phyloP scores from a whole-genome alignment of 37 sponge, comb jelly and placozoan genomes.

The Corticium candelabrum region DNA sequence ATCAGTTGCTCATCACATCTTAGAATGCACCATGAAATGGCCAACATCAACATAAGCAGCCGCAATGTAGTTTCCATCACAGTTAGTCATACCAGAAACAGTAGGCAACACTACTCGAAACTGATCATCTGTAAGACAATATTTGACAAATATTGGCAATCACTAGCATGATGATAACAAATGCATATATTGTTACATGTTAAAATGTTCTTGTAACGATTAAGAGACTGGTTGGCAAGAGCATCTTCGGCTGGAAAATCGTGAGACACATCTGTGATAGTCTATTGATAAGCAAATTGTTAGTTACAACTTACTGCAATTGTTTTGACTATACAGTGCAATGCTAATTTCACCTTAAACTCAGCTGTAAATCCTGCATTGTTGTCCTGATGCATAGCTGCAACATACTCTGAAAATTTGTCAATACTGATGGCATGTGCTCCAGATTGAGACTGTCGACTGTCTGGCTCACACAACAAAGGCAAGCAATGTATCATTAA shows the following conservation, averaged over 20 bases:
- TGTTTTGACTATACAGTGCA: neutral
- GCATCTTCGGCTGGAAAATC: no score
- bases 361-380: conserved; percentile 23
- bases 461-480: no score
- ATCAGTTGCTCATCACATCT: neutral
- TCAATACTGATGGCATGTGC: neutral
- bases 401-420: conserved; percentile 15
- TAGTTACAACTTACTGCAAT: neutral
- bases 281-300: no score
- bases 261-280: no score
- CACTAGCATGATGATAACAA: neutral
- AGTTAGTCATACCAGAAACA: conserved; percentile 7
- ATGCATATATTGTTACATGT: neutral
- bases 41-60: conserved; percentile 66
- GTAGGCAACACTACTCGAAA: conserved; percentile 38
- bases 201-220: conserved; percentile 18
- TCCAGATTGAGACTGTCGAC: no score
- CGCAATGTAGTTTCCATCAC: conserved; percentile 47
- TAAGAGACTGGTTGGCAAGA: neutral
- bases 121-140: conserved; percentile 45
- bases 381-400: neutral
- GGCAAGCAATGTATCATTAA: no score
- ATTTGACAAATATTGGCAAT: neutral
- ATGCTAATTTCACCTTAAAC: conserved; percentile 15
- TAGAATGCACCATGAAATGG: neutral